Base-by-base conservation (phyloP, 2,888 invertebrate genomes). In the Pseudanteris insignis region DNA sequence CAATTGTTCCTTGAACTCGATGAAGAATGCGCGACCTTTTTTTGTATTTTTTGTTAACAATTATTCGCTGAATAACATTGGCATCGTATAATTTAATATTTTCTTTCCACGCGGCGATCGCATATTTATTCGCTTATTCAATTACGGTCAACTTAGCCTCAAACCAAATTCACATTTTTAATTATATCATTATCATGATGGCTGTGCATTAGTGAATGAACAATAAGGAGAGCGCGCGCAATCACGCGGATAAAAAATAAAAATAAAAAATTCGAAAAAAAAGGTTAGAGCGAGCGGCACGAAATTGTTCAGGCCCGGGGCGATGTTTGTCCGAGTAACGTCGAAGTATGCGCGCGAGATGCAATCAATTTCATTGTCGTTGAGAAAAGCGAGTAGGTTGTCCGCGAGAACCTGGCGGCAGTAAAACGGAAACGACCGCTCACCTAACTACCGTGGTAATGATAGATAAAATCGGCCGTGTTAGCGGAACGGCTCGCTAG, bases 361-460 rank as follows among this genome's bases (percentile, higher is more conserved):
- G 46, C 46, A 46, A 55, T 55, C 55, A 55, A 46, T 55, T 40
- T 46, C 37, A 47, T 55, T 55, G 46, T 55, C 55, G 46, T 28
- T 28, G 46, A 46, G 55, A 40, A 46, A 46, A 28, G 34, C 55
- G 46, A 55, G 55, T 55, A 55, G 55, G 55, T 29, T 46, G 54
- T 33, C 33, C 38, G 46, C 40, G 46, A 40, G 38, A 44, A 54
- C 54, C 54, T 54, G n/a, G 44, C 44, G 55, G 55, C 46, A 26
- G 40, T 55, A 55, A 46, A 47, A 34, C 55, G 55, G 55, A 55
- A 55, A 55, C 55, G 55, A 25, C 55, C 46, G 40, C 34, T 55
- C 46, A 18, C 46, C 40, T 54, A 55, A 55, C 40, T 40, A 11
- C 34, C 33, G 40, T 26, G 6, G 46, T 55, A 47, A 38, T 55